Percentiles rank a stretch among this genome's conserved stretches.
Evolutionary conservation across 2,797 vertebrate species (phyloP).

Genomic region (Coregonus ussuriensis): DNA sequence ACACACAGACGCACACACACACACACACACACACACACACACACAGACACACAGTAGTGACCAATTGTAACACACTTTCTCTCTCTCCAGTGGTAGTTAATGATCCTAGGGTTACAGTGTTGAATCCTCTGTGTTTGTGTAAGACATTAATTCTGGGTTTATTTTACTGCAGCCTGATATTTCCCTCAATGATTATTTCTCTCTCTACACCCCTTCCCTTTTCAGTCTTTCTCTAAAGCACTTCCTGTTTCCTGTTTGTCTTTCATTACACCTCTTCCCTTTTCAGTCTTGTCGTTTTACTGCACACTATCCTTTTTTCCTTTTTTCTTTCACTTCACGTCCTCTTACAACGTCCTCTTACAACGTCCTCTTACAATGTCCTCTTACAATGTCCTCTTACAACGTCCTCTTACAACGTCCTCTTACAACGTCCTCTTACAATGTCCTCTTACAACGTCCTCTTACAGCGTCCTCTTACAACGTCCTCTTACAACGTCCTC

Average conservation of each 20-base stretch:
- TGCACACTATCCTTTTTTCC: background rate
- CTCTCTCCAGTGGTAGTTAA: slow-evolving; percentile 21
- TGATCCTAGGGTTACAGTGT: no score
- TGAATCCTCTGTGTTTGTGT: slow-evolving; percentile 37
- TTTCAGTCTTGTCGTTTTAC: background rate
- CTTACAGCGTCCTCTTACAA: no score
- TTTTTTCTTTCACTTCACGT: background rate
- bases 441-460: no score
- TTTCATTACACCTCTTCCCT: background rate
- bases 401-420: no score
- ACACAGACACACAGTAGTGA: background rate
- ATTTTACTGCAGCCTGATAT: slow-evolving; percentile 45
- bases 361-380: background rate
- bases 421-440: no score
- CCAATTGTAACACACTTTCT: slow-evolving; percentile 30
- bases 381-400: background rate
- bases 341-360: background rate
- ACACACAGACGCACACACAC: background rate
- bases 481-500: no score
- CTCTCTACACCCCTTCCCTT: slow-evolving; percentile 3
- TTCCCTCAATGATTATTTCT: background rate
- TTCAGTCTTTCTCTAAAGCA: background rate
- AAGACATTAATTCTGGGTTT: slow-evolving; percentile 37
- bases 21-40: background rate
- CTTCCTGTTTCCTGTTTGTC: background rate